Conservation (phyloP, 2,113 vertebrate genomes). For the Athene noctua region DNA sequence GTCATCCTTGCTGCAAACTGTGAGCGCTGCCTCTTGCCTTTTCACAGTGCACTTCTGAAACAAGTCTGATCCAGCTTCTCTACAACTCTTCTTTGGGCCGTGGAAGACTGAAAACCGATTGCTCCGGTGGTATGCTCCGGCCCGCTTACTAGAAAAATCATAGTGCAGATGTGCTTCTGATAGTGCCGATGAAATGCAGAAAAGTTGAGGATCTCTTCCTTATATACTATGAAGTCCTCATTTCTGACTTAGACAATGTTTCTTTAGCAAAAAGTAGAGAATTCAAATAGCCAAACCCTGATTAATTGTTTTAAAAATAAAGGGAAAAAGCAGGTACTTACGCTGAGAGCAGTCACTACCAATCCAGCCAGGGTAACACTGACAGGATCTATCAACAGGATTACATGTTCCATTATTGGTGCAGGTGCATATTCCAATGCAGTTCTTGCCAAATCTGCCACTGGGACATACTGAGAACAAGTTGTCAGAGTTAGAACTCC, state of each 20-base stretch:
- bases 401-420: conserved; percentile 97
- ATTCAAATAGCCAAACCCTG: neutral
- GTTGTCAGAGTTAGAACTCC: neutral
- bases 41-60: neutral
- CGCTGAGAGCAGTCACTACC: conserved; percentile 96
- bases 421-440: conserved; percentile 86
- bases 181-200: neutral
- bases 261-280: neutral
- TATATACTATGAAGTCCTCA: neutral
- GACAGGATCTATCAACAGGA: conserved; percentile 95
- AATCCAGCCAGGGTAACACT: conserved; percentile 98
- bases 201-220: neutral
- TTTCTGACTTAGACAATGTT: neutral
- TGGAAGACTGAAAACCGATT: neutral
- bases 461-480: conserved; percentile 89
- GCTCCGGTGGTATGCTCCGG: neutral
- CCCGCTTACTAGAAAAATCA: neutral
- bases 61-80: neutral
- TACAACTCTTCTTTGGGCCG: neutral
- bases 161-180: neutral
- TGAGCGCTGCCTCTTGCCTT: neutral
- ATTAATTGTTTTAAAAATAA: neutral
- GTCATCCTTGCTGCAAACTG: neutral
- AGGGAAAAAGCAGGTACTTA: conserved; percentile 70
- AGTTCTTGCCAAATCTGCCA: conserved; percentile 93